Percentiles rank a stretch among this genome's conserved stretches.
These are phyloP conservation scores for Pseudorectes ferrugineus DNA, from an alignment of 2,113 vertebrate species.

Conservation along the genomic window DNA sequence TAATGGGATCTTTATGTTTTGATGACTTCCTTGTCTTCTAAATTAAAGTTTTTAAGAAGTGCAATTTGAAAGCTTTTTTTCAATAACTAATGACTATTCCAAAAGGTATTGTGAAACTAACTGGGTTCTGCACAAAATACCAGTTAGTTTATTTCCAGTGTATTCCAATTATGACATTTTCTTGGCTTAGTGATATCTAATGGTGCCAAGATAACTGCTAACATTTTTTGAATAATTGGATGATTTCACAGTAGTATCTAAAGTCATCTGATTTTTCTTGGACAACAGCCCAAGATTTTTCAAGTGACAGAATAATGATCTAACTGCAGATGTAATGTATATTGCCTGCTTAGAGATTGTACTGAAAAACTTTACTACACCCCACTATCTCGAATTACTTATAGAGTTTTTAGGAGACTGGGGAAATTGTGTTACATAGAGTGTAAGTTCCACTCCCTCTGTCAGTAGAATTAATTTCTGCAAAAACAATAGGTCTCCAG, in stretches of 20 bases:
- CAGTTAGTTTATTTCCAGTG: neutral
- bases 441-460: neutral
- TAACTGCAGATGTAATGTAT: neutral
- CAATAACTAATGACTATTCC: neutral
- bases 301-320: slow-evolving; percentile 24
- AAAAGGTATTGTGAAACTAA: slow-evolving; percentile 31
- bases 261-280: slow-evolving; percentile 7
- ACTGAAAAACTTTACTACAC: neutral
- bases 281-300: neutral
- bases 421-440: neutral
- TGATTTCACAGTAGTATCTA: slow-evolving; percentile 24
- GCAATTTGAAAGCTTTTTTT: neutral
- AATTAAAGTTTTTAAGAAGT: neutral
- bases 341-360: neutral
- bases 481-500: neutral
- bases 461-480: neutral
- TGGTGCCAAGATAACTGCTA: slow-evolving; percentile 18
- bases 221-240: slow-evolving; percentile 46
- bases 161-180: slow-evolving; percentile 31
- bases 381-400: neutral
- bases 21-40: neutral
- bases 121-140: neutral
- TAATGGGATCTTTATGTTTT: neutral
- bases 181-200: slow-evolving; percentile 1
- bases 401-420: neutral